Conservation (phyloP, 2,113 vertebrate genomes). For the Camarhynchus parvulus region DNA sequence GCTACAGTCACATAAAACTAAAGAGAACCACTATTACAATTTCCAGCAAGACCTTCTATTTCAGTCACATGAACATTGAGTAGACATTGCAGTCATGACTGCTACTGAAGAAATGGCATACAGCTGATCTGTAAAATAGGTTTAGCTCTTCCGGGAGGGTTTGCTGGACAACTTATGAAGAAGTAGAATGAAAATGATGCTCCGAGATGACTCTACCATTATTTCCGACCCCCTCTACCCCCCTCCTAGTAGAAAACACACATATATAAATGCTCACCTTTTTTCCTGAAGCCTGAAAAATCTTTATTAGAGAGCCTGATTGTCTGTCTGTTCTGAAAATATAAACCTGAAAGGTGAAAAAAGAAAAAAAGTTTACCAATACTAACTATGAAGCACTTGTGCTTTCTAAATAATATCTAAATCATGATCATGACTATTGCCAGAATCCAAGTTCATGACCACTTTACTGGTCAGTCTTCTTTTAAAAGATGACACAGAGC, state of each 20-base stretch:
- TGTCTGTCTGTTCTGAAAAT: conserved; percentile 91
- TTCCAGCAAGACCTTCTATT: not conserved
- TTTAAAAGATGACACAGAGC: not conserved
- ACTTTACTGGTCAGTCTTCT: not conserved
- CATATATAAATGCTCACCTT: conserved; percentile 80
- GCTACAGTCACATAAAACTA: not conserved
- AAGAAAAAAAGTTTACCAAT: not conserved
- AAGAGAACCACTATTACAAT: not conserved
- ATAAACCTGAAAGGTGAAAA: conserved; percentile 84
- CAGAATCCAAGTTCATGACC: not conserved
- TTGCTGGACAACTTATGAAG: not conserved
- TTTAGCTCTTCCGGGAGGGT: not conserved
- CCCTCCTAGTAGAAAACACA: not conserved
- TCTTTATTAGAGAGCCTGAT: conserved; percentile 86
- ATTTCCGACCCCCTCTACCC: not conserved
- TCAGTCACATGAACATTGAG: not conserved
- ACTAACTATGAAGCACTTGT: not conserved
- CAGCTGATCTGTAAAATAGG: not conserved
- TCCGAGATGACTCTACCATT: not conserved
- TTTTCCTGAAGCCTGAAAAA: conserved; percentile 94
- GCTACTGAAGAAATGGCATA: not conserved
- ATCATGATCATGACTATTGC: not conserved
- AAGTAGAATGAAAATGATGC: not conserved
- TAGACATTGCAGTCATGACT: not conserved
- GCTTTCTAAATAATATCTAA: not conserved